These are phyloP conservation scores for Sebastes iracundus DNA, from an alignment of 2,797 vertebrate genomes.

Conservation along the genomic window DNA sequence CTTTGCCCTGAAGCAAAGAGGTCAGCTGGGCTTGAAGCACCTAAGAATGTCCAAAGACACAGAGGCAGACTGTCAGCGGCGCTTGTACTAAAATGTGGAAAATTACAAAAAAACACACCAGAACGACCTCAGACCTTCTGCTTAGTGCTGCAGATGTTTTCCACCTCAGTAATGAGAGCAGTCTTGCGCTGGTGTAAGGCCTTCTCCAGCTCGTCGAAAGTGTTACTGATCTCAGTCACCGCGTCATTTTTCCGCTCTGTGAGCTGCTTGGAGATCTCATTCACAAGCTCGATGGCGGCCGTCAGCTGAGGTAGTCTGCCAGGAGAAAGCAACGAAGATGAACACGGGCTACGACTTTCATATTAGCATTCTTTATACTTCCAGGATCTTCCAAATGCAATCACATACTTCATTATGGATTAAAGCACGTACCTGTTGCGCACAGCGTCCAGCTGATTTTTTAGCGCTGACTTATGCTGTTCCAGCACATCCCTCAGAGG, in stretches of 20 bases:
- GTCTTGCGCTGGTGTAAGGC: conserved; percentile 90
- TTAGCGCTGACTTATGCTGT: conserved; percentile 92
- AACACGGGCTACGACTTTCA: background rate
- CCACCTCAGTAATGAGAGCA: conserved; percentile 89
- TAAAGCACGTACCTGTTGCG: conserved; percentile 83
- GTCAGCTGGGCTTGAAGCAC: conserved; percentile 90
- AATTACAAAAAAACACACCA: background rate
- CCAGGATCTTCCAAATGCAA: background rate
- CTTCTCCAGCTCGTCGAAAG: conserved; percentile 93
- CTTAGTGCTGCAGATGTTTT: conserved; percentile 86
- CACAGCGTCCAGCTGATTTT: conserved; percentile 92
- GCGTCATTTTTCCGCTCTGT: conserved; percentile 89
- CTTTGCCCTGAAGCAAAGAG: conserved; percentile 90
- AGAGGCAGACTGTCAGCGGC: background rate
- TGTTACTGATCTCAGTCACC: conserved; percentile 88
- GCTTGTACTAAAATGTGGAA: background rate
- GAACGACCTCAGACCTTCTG: conserved; percentile 68
- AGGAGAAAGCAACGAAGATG: background rate
- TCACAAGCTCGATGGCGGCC: conserved; percentile 90
- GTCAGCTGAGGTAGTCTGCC: conserved; percentile 91
- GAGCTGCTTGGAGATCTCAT: conserved; percentile 92
- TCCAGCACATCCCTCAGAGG: conserved; percentile 92
- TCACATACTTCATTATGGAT: background rate
- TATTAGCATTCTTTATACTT: background rate
- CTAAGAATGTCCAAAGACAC: conserved; percentile 64